phyloP scores from a whole-genome alignment of 2,113 vertebrate species.

The Ophthalmolycus amberensis region DNA sequence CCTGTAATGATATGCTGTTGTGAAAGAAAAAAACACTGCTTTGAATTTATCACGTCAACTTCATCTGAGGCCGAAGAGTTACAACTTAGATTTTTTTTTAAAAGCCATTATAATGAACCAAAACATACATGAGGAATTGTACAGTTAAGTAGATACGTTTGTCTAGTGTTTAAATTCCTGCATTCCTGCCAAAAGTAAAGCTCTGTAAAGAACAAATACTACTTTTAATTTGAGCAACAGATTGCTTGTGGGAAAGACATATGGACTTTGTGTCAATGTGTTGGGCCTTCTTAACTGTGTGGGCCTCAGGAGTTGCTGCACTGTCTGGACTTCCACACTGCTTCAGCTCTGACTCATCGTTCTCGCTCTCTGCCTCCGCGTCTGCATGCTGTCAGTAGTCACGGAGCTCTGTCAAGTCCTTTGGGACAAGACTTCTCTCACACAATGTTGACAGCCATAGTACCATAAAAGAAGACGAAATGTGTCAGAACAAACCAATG shows the following conservation, averaged over 20 bases:
- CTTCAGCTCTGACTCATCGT: not conserved
- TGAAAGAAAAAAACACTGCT: slow-evolving; percentile 15
- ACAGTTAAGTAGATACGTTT: not conserved
- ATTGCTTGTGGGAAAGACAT: slow-evolving; percentile 5
- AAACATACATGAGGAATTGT: not conserved
- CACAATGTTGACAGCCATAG: slow-evolving; percentile 23
- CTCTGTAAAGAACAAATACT: not conserved
- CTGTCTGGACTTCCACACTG: not conserved
- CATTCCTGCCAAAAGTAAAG: not conserved
- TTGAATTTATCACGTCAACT: slow-evolving; percentile 8
- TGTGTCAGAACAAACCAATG: slow-evolving; percentile 41
- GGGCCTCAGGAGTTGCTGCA: slow-evolving; percentile 22
- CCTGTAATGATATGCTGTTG: not conserved
- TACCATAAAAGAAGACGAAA: slow-evolving; percentile 25
- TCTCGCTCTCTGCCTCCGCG: slow-evolving; percentile 11
- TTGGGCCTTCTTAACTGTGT: not conserved
- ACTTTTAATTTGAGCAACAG: not conserved
- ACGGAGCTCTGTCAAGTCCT: slow-evolving; percentile 29
- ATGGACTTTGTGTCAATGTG: slow-evolving; percentile 14
- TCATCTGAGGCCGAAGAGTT: too few species aligned
- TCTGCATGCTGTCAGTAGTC: slow-evolving; percentile 37
- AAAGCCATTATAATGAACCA: not conserved
- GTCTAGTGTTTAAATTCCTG: not conserved
- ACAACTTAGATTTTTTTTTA: not conserved
- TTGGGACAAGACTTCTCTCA: slow-evolving; percentile 23